These are phyloP conservation scores for Anguilla megastoma DNA, from an alignment of 2,797 vertebrate genomes.

Conservation along the genomic window DNA sequence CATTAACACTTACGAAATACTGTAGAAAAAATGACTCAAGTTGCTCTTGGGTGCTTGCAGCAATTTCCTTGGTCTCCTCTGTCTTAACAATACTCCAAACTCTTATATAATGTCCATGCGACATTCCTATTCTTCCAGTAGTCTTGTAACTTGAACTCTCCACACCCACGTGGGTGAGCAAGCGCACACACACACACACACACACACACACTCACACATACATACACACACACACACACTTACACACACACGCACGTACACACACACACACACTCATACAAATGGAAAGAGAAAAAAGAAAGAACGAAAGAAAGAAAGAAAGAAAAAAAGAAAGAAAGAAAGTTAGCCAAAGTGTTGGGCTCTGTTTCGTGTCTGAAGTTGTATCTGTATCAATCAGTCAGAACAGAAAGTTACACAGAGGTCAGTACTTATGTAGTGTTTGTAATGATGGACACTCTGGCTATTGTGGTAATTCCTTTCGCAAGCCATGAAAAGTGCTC, in stretches of 20 bases:
- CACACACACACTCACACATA: neutral
- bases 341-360: neutral
- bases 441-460: neutral
- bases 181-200: neutral
- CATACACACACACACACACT: neutral
- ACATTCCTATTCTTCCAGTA: neutral
- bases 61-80: neutral
- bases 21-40: neutral
- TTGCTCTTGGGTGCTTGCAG: neutral
- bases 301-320: neutral
- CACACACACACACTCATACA: neutral
- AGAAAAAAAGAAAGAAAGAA: neutral
- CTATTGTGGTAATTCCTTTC: neutral
- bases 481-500: neutral
- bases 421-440: neutral
- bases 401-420: neutral
- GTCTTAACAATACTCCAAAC: neutral
- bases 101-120: neutral
- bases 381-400: neutral
- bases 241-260: too few species aligned
- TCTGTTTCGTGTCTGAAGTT: neutral
- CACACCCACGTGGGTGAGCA: neutral
- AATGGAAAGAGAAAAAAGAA: neutral
- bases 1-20: neutral
- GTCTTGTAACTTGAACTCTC: neutral